Percentiles rank a stretch among this genome's conserved stretches.
These are phyloP conservation scores for Papilio helenus DNA, from an alignment of 1,140 invertebrate genomes.

Conservation along the genomic window DNA sequence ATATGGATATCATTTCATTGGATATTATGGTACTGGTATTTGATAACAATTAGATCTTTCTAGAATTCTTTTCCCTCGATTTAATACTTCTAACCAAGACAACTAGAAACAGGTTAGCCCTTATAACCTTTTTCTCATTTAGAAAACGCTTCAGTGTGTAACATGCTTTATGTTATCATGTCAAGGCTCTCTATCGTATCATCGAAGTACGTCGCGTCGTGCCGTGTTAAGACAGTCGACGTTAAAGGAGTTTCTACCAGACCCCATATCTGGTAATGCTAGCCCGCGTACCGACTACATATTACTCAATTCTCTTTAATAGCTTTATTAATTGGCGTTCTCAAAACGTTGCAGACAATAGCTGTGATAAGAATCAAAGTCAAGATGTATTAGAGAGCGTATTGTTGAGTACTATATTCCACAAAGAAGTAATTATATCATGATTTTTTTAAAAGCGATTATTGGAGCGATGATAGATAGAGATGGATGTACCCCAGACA, in stretches of 20 bases:
- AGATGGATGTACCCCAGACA: not conserved
- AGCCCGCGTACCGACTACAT: not conserved
- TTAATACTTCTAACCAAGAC: no score
- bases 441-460: not conserved
- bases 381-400: conserved; percentile 4
- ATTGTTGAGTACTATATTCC: not conserved
- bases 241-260: conserved; percentile 37
- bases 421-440: not conserved
- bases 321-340: conserved; percentile 21
- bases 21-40: no score
- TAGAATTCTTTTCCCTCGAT: no score
- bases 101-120: no score
- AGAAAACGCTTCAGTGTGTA: not conserved
- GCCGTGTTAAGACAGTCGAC: conserved; percentile 14
- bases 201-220: not conserved
- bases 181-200: conserved; percentile 49
- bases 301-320: conserved; percentile 31
- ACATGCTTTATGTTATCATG: conserved; percentile 40
- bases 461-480: not conserved
- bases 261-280: conserved; percentile 32
- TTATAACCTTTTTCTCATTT: not conserved
- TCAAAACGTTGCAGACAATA: conserved; percentile 12
- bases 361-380: conserved; percentile 3
- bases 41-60: no score
- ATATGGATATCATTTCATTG: no score